Evolutionary conservation across 2,888 invertebrate genomes (phyloP).

Genomic region (Sacculina carcini): DNA sequence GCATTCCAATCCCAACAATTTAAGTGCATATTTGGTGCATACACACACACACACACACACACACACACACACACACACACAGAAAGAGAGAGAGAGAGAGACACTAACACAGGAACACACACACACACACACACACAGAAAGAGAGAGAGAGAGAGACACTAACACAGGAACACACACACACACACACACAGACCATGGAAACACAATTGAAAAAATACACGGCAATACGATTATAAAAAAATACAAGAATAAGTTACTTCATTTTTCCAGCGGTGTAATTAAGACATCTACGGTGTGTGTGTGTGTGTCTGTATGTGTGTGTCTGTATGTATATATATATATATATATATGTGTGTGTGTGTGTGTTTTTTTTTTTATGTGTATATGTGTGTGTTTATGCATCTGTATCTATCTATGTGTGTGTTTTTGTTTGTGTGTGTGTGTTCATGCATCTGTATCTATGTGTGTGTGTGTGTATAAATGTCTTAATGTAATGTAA

Average conservation of each 20-base stretch:
- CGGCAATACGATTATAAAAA: neutral
- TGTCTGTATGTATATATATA: slow-evolving; percentile 4
- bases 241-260: too few relatives aligned
- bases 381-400: neutral
- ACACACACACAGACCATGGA: slow-evolving; percentile 1
- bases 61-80: neutral
- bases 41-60: neutral
- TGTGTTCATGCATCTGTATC: too few relatives aligned
- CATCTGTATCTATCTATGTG: neutral
- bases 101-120: too few relatives aligned
- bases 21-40: neutral
- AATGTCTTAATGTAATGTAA: neutral
- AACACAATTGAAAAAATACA: slow-evolving; percentile 1
- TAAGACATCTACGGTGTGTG: neutral
- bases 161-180: neutral
- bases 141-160: neutral
- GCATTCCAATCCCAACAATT: too few relatives aligned
- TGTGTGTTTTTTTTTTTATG: neutral
- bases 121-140: too few relatives aligned
- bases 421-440: too few relatives aligned
- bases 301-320: neutral
- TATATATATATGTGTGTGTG: neutral
- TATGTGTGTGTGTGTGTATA: neutral
- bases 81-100: too few relatives aligned
- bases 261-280: neutral